Evolutionary conservation across 2,888 invertebrate species (phyloP).

Genomic region (Morpho helenor): DNA sequence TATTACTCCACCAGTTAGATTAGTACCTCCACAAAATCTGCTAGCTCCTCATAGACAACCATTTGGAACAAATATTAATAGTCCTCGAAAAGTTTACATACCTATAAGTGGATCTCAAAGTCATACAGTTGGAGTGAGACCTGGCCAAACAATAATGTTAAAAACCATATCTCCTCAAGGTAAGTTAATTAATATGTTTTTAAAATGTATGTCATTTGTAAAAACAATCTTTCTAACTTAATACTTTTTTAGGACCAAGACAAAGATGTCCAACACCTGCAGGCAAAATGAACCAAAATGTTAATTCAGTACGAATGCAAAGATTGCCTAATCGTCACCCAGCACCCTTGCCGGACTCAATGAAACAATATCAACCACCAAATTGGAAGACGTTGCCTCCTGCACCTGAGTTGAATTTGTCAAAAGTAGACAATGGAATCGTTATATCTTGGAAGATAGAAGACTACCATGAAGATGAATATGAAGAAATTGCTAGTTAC

Average conservation of each 20-base stretch:
- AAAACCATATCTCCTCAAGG: slow-evolving; percentile 46
- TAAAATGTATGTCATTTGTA: too few species aligned
- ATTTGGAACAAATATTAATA: slow-evolving; percentile 36
- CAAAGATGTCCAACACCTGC: slow-evolving; percentile 16
- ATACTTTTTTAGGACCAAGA: slow-evolving; percentile 37
- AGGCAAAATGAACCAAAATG: slow-evolving; percentile 10
- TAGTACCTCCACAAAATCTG: slow-evolving; percentile 55
- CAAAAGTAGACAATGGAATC: slow-evolving; percentile 89
- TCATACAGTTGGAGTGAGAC: slow-evolving; percentile 37
- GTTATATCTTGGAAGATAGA: slow-evolving; percentile 96
- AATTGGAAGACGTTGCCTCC: slow-evolving; percentile 87
- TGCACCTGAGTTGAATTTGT: slow-evolving; percentile 89
- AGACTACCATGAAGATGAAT: slow-evolving; percentile 79
- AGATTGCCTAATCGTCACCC: slow-evolving; percentile 67
- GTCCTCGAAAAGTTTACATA: slow-evolving; percentile 66
- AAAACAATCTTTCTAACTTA: too few species aligned
- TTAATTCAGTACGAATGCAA: slow-evolving; percentile 8
- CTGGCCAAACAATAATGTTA: slow-evolving; percentile 55
- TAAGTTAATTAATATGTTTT: slow-evolving; percentile 33
- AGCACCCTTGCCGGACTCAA: slow-evolving; percentile 80
- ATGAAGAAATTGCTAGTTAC: slow-evolving; percentile 90
- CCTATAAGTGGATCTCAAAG: slow-evolving; percentile 58
- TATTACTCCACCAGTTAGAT: slow-evolving; percentile 49
- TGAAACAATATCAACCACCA: slow-evolving; percentile 66
- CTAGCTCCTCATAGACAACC: slow-evolving; percentile 44